Evolutionary conservation across 35 echinoderm and acorn worm species (phyloP).

Genomic region (Diadema setosum): DNA sequence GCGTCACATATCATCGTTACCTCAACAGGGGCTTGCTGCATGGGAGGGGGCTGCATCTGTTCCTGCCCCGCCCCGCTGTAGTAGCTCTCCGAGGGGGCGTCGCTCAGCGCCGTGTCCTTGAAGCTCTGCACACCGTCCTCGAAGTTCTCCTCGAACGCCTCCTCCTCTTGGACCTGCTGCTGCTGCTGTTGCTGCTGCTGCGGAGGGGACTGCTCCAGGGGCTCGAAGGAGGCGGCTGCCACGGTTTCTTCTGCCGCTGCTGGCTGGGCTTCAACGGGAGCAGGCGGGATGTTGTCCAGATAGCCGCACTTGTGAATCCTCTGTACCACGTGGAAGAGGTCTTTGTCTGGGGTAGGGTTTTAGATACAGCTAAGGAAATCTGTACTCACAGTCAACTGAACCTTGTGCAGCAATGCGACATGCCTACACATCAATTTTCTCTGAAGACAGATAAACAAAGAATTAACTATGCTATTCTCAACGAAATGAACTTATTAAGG

Average conservation of each 20-base stretch:
- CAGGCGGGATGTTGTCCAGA: conserved; percentile 70
- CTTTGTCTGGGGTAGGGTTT: conserved; percentile 60
- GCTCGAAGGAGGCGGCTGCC: background rate
- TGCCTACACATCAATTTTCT: no score
- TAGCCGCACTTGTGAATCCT: conserved; percentile 75
- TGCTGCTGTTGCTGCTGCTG: background rate
- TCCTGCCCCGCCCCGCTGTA: background rate
- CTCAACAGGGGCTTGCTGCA: background rate
- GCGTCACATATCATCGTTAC: no score
- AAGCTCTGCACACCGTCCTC: background rate
- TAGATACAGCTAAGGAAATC: background rate
- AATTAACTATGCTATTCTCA: no score
- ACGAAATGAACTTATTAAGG: no score
- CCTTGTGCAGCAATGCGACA: no score
- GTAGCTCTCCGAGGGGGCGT: background rate
- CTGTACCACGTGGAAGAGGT: conserved; percentile 37
- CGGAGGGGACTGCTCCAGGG: background rate
- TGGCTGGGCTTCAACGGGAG: conserved; percentile 12
- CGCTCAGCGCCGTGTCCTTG: background rate
- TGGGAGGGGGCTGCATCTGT: background rate
- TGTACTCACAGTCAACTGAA: background rate
- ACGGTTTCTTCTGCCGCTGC: background rate
- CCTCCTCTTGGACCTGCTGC: background rate
- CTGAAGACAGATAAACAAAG: no score
- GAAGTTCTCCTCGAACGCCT: conserved; percentile 3